Evolutionary conservation across 2,888 invertebrate genomes (phyloP).

Genomic region (Himalopsyche kuldschensis): DNA sequence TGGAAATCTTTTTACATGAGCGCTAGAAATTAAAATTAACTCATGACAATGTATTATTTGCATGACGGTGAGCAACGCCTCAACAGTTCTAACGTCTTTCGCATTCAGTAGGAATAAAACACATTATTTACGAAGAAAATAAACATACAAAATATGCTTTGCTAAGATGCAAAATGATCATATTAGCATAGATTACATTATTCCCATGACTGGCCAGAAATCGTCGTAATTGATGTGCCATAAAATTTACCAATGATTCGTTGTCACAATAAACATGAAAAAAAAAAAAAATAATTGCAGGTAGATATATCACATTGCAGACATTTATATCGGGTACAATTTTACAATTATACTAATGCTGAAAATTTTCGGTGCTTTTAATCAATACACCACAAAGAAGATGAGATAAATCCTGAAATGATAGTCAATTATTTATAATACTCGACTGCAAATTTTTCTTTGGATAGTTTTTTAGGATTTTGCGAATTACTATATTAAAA

Average conservation of each 20-base stretch:
- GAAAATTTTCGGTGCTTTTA: too few species aligned
- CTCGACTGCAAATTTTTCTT: too few species aligned
- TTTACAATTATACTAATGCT: too few species aligned
- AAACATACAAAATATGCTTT: not conserved
- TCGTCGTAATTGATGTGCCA: not conserved
- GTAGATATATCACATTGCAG: not conserved
- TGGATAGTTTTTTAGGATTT: too few species aligned
- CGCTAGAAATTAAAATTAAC: conserved; percentile 2
- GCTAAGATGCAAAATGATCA: not conserved
- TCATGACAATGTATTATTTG: not conserved
- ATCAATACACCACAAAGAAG: too few species aligned
- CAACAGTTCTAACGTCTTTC: not conserved
- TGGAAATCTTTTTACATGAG: conserved; percentile 27
- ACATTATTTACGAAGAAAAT: not conserved
- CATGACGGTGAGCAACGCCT: not conserved
- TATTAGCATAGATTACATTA: not conserved
- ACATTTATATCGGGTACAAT: not conserved
- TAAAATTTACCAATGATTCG: not conserved
- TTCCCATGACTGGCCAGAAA: not conserved
- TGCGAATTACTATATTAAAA: too few species aligned
- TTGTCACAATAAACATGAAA: not conserved
- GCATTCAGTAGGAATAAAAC: not conserved
- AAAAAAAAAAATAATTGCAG: not conserved
- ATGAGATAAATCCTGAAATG: too few species aligned
- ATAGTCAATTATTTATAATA: too few species aligned